A percentile compares a stretch with the other conserved stretches of the same genome.
Conservation (phyloP, 2,888 invertebrate genomes). For the Apamea monoglypha region DNA sequence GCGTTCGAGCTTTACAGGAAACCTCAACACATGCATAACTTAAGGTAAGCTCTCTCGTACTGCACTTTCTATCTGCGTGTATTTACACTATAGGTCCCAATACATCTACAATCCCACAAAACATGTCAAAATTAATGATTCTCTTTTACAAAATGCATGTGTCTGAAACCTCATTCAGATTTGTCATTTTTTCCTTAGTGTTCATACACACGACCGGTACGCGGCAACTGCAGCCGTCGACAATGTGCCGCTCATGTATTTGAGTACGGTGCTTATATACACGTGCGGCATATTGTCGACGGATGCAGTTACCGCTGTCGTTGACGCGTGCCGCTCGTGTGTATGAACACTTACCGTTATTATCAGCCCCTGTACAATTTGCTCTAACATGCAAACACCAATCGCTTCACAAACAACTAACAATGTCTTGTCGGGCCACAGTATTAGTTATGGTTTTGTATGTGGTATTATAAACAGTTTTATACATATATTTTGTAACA, state of each 20-base stretch:
- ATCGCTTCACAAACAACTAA: slow-evolving; percentile 91
- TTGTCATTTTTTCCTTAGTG: slow-evolving; percentile 43
- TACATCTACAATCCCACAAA: slow-evolving; percentile 42
- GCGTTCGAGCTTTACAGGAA: slow-evolving; percentile 98
- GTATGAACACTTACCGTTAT: slow-evolving; percentile 37
- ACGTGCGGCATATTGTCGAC: neutral
- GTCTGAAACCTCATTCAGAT: slow-evolving; percentile 63
- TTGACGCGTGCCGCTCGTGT: neutral
- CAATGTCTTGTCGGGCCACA: slow-evolving; percentile 89
- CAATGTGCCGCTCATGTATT: neutral
- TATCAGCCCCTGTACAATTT: slow-evolving; percentile 86
- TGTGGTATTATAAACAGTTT: slow-evolving; percentile 85
- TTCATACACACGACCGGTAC: neutral
- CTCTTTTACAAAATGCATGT: slow-evolving; percentile 77
- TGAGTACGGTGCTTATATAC: neutral
- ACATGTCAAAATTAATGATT: slow-evolving; percentile 46
- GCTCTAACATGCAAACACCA: slow-evolving; percentile 91
- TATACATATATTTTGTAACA: slow-evolving; percentile 87
- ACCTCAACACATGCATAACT: slow-evolving; percentile 95
- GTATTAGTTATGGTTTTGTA: slow-evolving; percentile 89
- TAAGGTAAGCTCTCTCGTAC: slow-evolving; percentile 91
- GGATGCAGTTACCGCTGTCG: neutral
- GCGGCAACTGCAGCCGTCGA: neutral
- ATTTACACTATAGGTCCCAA: slow-evolving; percentile 48
- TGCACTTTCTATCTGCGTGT: slow-evolving; percentile 33